Evolutionary conservation across 2,888 invertebrate species (phyloP), one percentile per base, ranked within the genome.

Genomic region (Phasia obesa): DNA sequence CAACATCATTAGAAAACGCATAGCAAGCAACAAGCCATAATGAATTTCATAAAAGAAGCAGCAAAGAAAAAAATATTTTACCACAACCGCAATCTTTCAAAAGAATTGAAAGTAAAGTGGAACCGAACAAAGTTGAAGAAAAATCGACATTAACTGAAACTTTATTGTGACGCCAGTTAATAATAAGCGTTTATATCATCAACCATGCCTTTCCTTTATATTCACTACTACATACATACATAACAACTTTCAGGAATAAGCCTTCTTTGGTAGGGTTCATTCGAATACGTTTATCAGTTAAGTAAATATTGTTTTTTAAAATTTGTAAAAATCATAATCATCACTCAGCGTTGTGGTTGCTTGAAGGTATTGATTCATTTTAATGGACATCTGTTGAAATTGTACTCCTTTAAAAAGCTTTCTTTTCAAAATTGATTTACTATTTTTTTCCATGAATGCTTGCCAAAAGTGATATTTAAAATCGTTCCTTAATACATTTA

Each of bases 221-320:
- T 31, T 42, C 35, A 42, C 25, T 38, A 23, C 53, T 19, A 51
- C 17, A 27, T 19, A 51, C 17, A 27, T 25, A 21, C 13, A 51
- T 17, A 25, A 31, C 21, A 35, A 42, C n/a, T 42, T 42, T 44
- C n/a, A 51, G 31, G 31, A 59, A 67, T 69, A 55, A 77, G 35
- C 6, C 70, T 35, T 55, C 57, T 57, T 42, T 38, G 2, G 35
- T 19, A 77, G 55, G 55, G 25, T 59, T 60, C 31, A 11, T 11
- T 31, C 38, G 13, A 53, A 31, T 65, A 49, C 59, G 35, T 57
- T 75, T 65, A 65, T 59, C 51, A 60, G 53, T 38, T 60, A 75
- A 38, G 70, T 65, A 83, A 83, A 83, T 83, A 83, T 83, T 83
- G 49, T 65, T 74, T 77, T 70, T 76, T 35, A 38, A 27, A 82